phyloP scores from a whole-genome alignment of 2,113 vertebrate species.

The Bettongia penicillata region DNA sequence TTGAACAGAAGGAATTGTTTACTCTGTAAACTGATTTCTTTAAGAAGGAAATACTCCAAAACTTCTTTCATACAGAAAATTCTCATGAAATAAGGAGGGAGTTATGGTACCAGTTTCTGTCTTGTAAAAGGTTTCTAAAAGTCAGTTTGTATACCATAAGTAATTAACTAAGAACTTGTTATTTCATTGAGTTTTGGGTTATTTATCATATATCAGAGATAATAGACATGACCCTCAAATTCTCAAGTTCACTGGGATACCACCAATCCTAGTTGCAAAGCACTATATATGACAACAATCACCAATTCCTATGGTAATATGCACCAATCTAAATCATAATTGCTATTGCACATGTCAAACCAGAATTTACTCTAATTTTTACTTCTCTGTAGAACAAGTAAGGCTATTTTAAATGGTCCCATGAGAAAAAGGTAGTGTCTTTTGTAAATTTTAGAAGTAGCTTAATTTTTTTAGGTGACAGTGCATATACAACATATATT shows the following conservation, averaged over 20 bases:
- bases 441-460: not conserved
- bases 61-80: not conserved
- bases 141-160: not conserved
- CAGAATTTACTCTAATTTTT: not conserved
- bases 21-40: not conserved
- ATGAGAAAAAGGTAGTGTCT: not conserved
- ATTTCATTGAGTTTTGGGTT: not conserved
- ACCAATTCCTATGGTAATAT: not conserved
- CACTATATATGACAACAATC: not conserved
- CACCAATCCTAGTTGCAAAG: not conserved
- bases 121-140: not conserved
- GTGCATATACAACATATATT: not conserved
- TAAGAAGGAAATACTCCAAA: not conserved
- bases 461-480: not conserved
- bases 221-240: not conserved
- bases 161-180: not conserved
- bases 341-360: not conserved
- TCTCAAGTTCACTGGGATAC: not conserved
- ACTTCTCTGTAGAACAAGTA: not conserved
- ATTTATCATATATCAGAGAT: not conserved
- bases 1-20: not conserved
- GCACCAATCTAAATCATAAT: not conserved
- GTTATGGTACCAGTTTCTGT: not conserved
- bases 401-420: not conserved
- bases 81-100: not conserved